phyloP scores from a whole-genome alignment of 2,113 vertebrate genomes.

The Copsychus sechellarum region DNA sequence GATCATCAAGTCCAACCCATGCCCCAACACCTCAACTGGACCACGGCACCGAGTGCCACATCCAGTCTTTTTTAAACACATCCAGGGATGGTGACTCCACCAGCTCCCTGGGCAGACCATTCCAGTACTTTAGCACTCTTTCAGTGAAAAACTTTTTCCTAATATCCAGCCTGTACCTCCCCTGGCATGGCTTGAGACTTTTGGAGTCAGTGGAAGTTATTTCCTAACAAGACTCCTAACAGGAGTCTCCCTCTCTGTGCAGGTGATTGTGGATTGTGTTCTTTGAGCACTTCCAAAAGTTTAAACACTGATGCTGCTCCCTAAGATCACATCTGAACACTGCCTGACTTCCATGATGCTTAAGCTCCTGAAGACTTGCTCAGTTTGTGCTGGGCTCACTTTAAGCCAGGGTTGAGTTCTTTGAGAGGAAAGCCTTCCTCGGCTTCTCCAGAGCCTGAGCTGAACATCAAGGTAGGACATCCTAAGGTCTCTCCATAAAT shows the following conservation, averaged over 20 bases:
- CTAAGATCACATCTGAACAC: neutral
- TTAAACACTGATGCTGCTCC: neutral
- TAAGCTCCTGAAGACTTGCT: neutral
- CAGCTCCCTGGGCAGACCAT: too few species aligned
- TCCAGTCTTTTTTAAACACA: too few species aligned
- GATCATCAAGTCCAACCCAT: too few species aligned
- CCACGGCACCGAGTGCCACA: too few species aligned
- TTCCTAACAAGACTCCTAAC: neutral
- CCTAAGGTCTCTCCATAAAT: neutral
- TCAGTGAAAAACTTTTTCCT: too few species aligned
- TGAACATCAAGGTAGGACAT: neutral
- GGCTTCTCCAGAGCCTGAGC: neutral
- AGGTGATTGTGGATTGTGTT: neutral
- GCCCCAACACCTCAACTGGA: too few species aligned
- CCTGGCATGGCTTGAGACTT: neutral
- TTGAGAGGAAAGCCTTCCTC: neutral
- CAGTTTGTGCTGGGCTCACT: neutral
- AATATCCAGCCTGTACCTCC: too few species aligned
- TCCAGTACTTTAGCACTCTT: too few species aligned
- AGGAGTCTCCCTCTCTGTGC: accelerated
- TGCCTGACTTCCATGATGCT: neutral
- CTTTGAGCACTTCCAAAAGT: neutral
- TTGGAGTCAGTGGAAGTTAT: neutral
- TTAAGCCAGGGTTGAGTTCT: neutral
- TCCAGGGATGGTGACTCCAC: too few species aligned